Evolutionary conservation across 2,888 invertebrate genomes (phyloP).

Genomic region (Nomada goodeniana): DNA sequence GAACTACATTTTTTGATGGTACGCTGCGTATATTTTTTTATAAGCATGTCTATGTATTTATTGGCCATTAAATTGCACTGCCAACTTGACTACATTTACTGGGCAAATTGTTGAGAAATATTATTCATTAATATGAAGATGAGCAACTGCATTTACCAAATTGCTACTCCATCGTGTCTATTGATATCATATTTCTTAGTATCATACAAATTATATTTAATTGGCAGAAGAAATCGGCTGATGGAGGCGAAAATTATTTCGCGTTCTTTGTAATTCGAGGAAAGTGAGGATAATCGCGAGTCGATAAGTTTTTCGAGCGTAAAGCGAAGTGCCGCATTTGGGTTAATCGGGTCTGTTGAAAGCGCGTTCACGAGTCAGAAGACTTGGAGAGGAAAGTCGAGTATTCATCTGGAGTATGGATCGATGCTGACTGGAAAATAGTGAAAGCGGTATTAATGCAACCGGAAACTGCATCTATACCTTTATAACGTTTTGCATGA

Average conservation of each 20-base stretch:
- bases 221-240: too few species aligned
- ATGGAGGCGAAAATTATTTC: slow-evolving; percentile 1
- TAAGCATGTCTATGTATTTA: too few species aligned
- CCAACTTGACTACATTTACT: too few species aligned
- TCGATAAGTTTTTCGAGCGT: background rate
- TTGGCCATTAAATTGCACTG: too few species aligned
- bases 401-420: slow-evolving; percentile 15
- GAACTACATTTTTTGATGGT: too few species aligned
- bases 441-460: background rate
- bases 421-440: slow-evolving; percentile 24
- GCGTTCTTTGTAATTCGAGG: background rate
- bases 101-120: too few species aligned
- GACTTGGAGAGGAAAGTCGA: background rate
- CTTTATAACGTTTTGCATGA: background rate
- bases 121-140: too few species aligned
- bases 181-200: too few species aligned
- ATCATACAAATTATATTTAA: too few species aligned
- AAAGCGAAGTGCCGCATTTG: slow-evolving; percentile 2
- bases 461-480: background rate
- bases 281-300: background rate
- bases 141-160: too few species aligned
- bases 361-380: slow-evolving; percentile 3
- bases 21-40: too few species aligned
- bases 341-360: slow-evolving; percentile 24
- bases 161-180: too few species aligned